phyloP scores from a whole-genome alignment of 2,113 vertebrate species.

The Zootoca vivipara region DNA sequence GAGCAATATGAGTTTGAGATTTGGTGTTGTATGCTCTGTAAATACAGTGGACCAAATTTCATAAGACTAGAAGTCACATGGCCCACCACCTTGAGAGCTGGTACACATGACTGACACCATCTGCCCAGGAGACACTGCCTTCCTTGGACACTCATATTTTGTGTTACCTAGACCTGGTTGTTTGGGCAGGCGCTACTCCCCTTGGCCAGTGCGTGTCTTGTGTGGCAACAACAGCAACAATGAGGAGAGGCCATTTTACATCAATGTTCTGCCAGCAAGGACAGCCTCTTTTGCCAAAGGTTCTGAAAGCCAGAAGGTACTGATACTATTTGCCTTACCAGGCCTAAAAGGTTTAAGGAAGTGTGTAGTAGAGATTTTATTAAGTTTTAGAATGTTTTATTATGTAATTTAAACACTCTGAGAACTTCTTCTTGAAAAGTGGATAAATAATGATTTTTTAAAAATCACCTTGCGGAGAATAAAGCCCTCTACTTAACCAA shows the following conservation, averaged over 20 bases:
- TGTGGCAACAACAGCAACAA: no score
- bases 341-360: not conserved
- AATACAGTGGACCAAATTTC: not conserved
- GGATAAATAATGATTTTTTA: not conserved
- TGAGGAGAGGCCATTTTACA: not conserved
- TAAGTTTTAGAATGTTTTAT: not conserved
- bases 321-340: not conserved
- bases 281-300: not conserved
- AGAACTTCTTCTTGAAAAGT: not conserved
- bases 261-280: not conserved
- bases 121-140: not conserved
- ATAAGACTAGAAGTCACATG: not conserved
- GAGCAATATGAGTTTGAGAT: not conserved
- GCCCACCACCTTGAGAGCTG: not conserved
- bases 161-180: not conserved
- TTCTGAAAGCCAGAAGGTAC: not conserved
- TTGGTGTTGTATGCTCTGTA: no score
- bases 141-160: not conserved
- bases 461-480: not conserved
- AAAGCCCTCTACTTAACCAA: not conserved
- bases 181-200: not conserved
- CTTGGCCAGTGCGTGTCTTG: no score
- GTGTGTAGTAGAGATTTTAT: not conserved
- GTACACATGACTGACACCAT: not conserved
- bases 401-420: not conserved